Base-by-base conservation (phyloP, 2,888 invertebrate species). In the Metellina segmentata region DNA sequence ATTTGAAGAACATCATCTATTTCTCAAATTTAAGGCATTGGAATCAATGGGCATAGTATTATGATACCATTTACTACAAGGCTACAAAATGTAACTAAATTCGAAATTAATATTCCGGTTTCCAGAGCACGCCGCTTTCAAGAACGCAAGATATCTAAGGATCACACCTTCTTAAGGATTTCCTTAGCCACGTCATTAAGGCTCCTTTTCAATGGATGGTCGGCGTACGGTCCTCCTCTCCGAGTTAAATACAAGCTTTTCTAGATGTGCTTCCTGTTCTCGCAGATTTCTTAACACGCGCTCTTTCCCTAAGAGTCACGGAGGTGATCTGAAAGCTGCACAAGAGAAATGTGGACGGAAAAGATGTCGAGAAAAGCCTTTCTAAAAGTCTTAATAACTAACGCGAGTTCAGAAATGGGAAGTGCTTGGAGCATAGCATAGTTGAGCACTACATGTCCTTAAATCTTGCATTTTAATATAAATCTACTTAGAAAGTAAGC, bases 91-190 rank as follows among this genome's bases (percentile, higher is more conserved):
- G 6, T 7, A 61, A 61, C 61, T 34, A 61, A 61, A 61, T 61
- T 61, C 61, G 61, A 61, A 75, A 85, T 85, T 85, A 85, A 85
- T 85, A 85, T 74, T 85, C 85, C 85, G 74, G 85, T 85, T 85
- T 85, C 74, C 20, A 52, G 61, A 16, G 75, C 85, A 48, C 53
- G 74, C 61, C 53, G 85, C 74, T 85, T 75, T 61, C 85, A 75
- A 61, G 61, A 85, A 85, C 85, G 85, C 74, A 74, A 75, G 34
- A 75, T 61, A 85, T 9, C 13, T 85, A 85, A 85, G 53, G 85
- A 85, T 85, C 85, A 72, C 74, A 72, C 71, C 77, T 87, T 81
- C 78, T 72, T 81, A 79, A 87, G 87, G 87, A 87, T 71, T 81
- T 87, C 87, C 87, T 79, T 72, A 48, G 72, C 16, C 87, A 69